These are phyloP conservation scores for Synergus laeviventris DNA, from an alignment of 2,888 invertebrate species.

Conservation along the genomic window DNA sequence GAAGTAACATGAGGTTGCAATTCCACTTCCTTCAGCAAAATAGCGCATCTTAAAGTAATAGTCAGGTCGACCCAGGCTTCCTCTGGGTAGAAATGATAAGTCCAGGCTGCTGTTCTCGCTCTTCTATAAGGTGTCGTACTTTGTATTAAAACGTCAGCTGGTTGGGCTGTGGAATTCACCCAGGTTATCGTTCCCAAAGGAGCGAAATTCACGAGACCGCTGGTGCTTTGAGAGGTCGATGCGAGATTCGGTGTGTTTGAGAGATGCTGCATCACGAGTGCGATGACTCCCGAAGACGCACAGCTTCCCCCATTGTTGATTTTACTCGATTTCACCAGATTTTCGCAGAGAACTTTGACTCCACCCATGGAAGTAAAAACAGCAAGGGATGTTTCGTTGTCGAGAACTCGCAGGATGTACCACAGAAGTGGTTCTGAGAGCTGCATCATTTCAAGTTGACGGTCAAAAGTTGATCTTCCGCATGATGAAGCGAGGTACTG, in stretches of 20 bases:
- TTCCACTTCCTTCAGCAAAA: slow-evolving; percentile 91
- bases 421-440: slow-evolving; percentile 92
- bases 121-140: slow-evolving; percentile 88
- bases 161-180: slow-evolving; percentile 90
- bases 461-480: slow-evolving; percentile 63
- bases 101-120: slow-evolving; percentile 95
- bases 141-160: slow-evolving; percentile 92
- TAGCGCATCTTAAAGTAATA: slow-evolving; percentile 91
- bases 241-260: slow-evolving; percentile 76
- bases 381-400: slow-evolving; percentile 85
- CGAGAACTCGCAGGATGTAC: slow-evolving; percentile 88
- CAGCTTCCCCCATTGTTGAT: slow-evolving; percentile 77
- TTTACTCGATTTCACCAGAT: slow-evolving; percentile 80
- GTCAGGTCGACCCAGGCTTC: slow-evolving; percentile 93
- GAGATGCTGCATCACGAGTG: slow-evolving; percentile 81
- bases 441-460: slow-evolving; percentile 76
- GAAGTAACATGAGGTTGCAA: slow-evolving; percentile 91
- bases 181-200: slow-evolving; percentile 89
- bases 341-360: slow-evolving; percentile 85
- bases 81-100: slow-evolving; percentile 94
- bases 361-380: slow-evolving; percentile 88
- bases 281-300: slow-evolving; percentile 77
- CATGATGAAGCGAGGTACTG: slow-evolving; percentile 77
- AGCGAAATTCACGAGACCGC: slow-evolving; percentile 90
- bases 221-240: slow-evolving; percentile 71